A percentile compares a stretch with the other conserved stretches of the same genome.
Conservation (phyloP, 2,888 invertebrate genomes). For the Caenorhabditis sp. region DNA sequence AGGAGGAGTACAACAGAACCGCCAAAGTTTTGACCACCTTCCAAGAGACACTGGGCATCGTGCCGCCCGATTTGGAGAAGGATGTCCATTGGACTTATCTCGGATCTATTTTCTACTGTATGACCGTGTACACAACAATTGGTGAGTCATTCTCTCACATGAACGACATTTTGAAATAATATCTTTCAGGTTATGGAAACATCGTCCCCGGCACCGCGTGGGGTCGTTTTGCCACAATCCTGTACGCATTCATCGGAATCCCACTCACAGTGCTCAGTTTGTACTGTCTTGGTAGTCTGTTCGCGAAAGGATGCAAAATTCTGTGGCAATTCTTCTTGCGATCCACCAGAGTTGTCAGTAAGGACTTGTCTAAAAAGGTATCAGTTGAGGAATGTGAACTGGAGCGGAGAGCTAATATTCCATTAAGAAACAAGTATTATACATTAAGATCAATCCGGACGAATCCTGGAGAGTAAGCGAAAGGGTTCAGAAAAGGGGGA, state of each 20-base stretch:
- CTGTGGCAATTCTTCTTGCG: slow-evolving; percentile 66
- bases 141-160: slow-evolving; percentile 81
- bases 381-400: not conserved
- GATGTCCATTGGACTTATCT: slow-evolving; percentile 70
- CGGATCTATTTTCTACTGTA: slow-evolving; percentile 75
- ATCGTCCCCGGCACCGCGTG: slow-evolving; percentile 71
- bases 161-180: not conserved
- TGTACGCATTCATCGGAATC: slow-evolving; percentile 77
- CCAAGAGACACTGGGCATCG: slow-evolving; percentile 71
- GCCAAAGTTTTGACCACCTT: slow-evolving; percentile 67
- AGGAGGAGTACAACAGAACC: slow-evolving; percentile 75
- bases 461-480: not conserved
- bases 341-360: slow-evolving; percentile 69
- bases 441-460: not conserved
- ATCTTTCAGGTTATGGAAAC: slow-evolving; percentile 74
- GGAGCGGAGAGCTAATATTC: slow-evolving; percentile 42
- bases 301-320: slow-evolving; percentile 70
- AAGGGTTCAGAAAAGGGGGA: no score
- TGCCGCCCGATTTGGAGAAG: slow-evolving; percentile 62
- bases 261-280: slow-evolving; percentile 76
- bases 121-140: slow-evolving; percentile 78
- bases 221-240: slow-evolving; percentile 74
- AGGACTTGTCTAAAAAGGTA: slow-evolving; percentile 72
- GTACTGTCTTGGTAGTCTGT: slow-evolving; percentile 72
- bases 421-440: not conserved